These are phyloP conservation scores for Cheilosia urbana DNA, from an alignment of 2,888 invertebrate species.

Conservation along the genomic window DNA sequence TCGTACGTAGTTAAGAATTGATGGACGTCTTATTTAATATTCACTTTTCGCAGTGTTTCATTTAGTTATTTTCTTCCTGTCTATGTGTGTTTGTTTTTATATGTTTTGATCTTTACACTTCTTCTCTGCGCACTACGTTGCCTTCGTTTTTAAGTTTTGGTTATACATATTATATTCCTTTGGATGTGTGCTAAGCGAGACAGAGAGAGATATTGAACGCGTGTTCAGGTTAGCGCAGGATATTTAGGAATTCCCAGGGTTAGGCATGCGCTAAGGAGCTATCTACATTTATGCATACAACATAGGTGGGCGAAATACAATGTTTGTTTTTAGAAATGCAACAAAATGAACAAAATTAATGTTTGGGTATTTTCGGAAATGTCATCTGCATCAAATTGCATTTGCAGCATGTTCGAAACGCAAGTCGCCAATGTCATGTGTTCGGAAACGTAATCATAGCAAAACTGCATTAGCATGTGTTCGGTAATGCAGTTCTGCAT, in stretches of 20 bases:
- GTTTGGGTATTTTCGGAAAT: too few species aligned
- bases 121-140: slow-evolving; percentile 11
- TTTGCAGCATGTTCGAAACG: too few species aligned
- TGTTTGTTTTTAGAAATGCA: too few species aligned
- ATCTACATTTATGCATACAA: too few species aligned
- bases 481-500: too few species aligned
- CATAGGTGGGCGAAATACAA: too few species aligned
- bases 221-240: neutral
- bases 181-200: neutral
- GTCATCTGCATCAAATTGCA: too few species aligned
- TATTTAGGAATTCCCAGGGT: neutral
- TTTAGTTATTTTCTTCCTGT: slow-evolving; percentile 5
- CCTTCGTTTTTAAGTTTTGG: slow-evolving; percentile 7
- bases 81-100: neutral
- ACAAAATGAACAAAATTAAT: too few species aligned
- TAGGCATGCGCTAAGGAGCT: too few species aligned
- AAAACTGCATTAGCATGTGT: too few species aligned
- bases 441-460: too few species aligned
- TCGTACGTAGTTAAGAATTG: neutral
- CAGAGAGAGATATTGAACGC: slow-evolving; percentile 6
- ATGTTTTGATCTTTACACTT: neutral
- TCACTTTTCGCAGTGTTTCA: neutral
- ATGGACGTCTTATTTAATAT: slow-evolving; percentile 7
- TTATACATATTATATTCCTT: neutral
- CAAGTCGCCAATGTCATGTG: too few species aligned